Conservation (phyloP, 2,888 invertebrate species). For the Polydrusus tereticollis region DNA sequence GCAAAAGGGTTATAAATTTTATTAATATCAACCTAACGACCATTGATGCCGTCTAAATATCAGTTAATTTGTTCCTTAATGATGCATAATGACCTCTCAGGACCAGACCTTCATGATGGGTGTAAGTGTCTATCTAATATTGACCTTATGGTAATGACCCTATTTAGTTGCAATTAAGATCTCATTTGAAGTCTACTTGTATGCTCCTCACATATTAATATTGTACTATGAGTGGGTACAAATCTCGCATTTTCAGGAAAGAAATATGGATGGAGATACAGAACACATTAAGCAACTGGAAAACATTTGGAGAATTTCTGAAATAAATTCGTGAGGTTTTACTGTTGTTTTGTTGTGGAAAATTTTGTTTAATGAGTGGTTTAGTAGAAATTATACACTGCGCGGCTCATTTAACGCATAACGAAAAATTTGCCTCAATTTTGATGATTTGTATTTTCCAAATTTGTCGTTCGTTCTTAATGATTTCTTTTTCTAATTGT, state of each 20-base stretch:
- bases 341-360: not conserved
- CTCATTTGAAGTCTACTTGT: conserved; percentile 1
- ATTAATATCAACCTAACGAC: conserved; percentile 6
- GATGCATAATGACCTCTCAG: conserved; percentile 27
- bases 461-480: too few relatives aligned
- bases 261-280: not conserved
- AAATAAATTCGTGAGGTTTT: not conserved
- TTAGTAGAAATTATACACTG: too few relatives aligned
- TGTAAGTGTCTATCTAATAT: conserved; percentile 26
- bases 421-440: too few relatives aligned
- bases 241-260: not conserved
- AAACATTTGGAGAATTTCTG: too few relatives aligned
- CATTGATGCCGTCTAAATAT: conserved; percentile 1
- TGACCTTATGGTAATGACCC: conserved; percentile 11
- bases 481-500: too few relatives aligned
- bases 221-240: not conserved
- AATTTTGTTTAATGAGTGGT: too few relatives aligned
- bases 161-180: conserved; percentile 13
- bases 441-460: too few relatives aligned
- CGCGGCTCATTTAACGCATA: too few relatives aligned
- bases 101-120: not conserved
- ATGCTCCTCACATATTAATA: not conserved
- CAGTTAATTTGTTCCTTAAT: conserved; percentile 17
- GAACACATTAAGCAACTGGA: not conserved
- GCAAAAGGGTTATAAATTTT: not conserved